phyloP scores from a whole-genome alignment of 2,888 invertebrate genomes.

The Hololepta plana region DNA sequence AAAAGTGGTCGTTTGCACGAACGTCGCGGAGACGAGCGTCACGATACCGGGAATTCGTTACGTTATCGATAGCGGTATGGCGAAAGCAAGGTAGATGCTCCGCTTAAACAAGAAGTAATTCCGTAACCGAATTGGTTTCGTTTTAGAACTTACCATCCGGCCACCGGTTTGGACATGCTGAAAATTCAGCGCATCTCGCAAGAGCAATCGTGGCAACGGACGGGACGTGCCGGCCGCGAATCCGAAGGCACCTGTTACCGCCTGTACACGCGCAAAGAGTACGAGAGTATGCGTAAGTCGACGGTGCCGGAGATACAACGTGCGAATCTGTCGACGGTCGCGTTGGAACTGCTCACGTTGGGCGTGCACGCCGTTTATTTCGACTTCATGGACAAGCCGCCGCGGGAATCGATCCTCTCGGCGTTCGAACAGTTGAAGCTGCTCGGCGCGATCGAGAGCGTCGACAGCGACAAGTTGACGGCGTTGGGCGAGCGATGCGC shows the following conservation, averaged over 20 bases:
- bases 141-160: constrained; percentile 53
- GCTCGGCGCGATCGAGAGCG: constrained; percentile 49
- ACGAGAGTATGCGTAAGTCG: constrained; percentile 48
- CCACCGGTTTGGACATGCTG: constrained; percentile 68
- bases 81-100: constrained; percentile 56
- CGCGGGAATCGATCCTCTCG: constrained; percentile 45
- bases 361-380: constrained; percentile 68
- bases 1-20: constrained; percentile 89
- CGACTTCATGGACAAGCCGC: constrained; percentile 82
- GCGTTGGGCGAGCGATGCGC: constrained; percentile 70
- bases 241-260: constrained; percentile 73
- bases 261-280: constrained; percentile 64
- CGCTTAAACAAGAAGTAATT: constrained; percentile 3
- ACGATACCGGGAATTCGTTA: constrained; percentile 85
- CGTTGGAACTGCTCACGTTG: constrained; percentile 68
- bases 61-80: constrained; percentile 84
- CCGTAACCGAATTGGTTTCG: constrained; percentile 4
- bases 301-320: constrained; percentile 77
- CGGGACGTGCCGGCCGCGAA: constrained; percentile 83
- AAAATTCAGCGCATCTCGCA: constrained; percentile 69
- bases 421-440: constrained; percentile 46
- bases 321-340: constrained; percentile 45
- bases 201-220: constrained; percentile 85
- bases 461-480: constrained; percentile 47
- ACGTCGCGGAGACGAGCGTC: constrained; percentile 95